Conservation (phyloP, 2,113 vertebrate species). For the Coturnix japonica region DNA sequence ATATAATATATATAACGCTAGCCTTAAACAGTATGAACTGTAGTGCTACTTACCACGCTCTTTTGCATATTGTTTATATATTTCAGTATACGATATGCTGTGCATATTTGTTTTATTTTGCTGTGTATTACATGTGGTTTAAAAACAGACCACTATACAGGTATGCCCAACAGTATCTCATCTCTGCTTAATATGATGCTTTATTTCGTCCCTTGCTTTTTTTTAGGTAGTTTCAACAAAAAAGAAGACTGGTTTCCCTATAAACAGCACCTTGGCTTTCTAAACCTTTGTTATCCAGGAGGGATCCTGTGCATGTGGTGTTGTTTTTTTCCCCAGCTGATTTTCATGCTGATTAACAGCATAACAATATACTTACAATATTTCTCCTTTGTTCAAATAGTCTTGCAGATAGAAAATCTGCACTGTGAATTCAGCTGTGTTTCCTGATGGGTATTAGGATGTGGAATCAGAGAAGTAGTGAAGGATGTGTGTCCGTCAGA, state of each 20-base stretch:
- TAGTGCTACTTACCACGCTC: constrained; percentile 16
- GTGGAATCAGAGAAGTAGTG: not conserved
- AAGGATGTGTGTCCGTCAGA: not conserved
- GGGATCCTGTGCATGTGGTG: not conserved
- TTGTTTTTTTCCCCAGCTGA: not conserved
- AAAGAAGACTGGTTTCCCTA: not conserved
- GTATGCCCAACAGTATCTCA: not conserved
- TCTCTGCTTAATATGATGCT: not conserved
- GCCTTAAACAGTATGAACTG: not conserved
- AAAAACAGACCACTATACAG: not conserved
- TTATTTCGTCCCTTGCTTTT: not conserved
- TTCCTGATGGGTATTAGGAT: not conserved
- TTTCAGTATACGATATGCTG: not conserved
- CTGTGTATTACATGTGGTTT: not conserved
- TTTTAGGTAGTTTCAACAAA: not conserved
- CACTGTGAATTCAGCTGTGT: not conserved
- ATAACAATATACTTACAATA: not conserved
- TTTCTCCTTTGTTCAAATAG: not conserved
- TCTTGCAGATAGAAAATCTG: not conserved
- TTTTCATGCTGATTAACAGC: not conserved
- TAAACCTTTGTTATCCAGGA: not conserved
- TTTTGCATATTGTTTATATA: not conserved
- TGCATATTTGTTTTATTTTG: not conserved
- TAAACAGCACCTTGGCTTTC: not conserved
- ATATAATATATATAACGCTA: too few relatives aligned